Conservation (phyloP, 2,113 vertebrate genomes). For the Malurus elegans region DNA sequence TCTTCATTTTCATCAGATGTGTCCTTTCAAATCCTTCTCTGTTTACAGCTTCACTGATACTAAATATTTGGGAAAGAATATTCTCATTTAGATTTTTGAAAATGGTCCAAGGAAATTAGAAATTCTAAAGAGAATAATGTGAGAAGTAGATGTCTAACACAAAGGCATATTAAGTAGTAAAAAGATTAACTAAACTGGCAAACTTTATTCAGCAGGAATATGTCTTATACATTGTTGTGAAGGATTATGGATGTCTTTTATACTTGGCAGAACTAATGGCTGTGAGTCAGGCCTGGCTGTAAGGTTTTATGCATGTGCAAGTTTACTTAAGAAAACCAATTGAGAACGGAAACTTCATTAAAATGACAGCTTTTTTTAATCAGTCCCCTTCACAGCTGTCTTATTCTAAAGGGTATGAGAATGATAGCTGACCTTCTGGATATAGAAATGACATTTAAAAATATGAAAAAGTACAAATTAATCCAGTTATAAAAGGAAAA, state of each 20-base stretch:
- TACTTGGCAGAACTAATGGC: constrained; percentile 11
- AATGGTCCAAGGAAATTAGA: neutral
- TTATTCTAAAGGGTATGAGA: neutral
- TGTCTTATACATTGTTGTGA: neutral
- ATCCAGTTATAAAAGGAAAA: neutral
- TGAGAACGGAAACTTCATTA: constrained; percentile 41
- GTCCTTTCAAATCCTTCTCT: neutral
- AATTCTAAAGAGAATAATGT: neutral
- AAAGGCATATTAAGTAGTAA: neutral
- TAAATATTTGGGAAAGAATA: neutral
- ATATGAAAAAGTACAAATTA: constrained; percentile 9
- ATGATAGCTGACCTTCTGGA: constrained; percentile 36
- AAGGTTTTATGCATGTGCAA: neutral
- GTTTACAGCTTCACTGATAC: neutral
- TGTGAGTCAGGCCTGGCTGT: neutral
- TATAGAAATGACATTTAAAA: constrained; percentile 47
- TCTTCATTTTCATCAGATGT: neutral
- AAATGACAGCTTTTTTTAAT: constrained; percentile 33
- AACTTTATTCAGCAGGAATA: constrained; percentile 12
- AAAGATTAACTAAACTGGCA: constrained; percentile 12
- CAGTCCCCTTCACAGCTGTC: constrained; percentile 9
- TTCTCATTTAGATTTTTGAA: neutral
- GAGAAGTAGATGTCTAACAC: neutral
- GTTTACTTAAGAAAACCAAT: neutral
- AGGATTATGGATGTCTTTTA: neutral